Base-by-base conservation (phyloP, 2,113 vertebrate species). In the Zosterops hypoxanthus region DNA sequence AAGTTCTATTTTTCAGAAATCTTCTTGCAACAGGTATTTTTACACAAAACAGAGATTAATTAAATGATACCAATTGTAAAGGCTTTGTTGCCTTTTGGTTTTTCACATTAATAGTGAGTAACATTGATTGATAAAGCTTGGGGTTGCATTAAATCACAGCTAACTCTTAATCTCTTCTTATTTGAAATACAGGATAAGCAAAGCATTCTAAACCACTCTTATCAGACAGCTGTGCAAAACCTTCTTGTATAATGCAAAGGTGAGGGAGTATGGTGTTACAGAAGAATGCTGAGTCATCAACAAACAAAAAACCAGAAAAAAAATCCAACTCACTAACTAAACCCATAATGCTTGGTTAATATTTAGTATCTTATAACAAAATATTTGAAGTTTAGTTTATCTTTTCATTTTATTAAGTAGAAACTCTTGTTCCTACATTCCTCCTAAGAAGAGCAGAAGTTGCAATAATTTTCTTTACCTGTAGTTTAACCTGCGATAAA, bases 101-200 rank as follows among this genome's bases (percentile, higher is more conserved):
- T 95, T 65, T 79, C 61, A 63, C 4, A 5, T 68, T 92, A 68
- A 71, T 71, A 72, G 33, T 72, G 41, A 75, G 41, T 84, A 93
- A 72, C 4, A 6, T 12, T 73, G 65, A 79, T 49, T 61, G 86
- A 84, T 57, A 65, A 61, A 92, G 28, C 56, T 71, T 69, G 46
- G 4, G 8, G 34, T 76, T 79, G 23, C 72, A 66, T 87, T 91
- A 92, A 94, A 82, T 92, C 83, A 87, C 33, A 92, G 59, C 8
- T n/a, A 9, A 3, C 42, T 90, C 82, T 64, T 92, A 93, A 93
- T 88, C 64, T 53, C 68, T 90, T 88, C 69, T 41, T 84, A 29
- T 47, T 91, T 96, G 91, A 90, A 93, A 96, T 93, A 73, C 12
- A 75, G 24, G 44, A 88, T 88, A 77, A 90, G 70, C 60, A 93